Base-by-base conservation (phyloP, 2,888 invertebrate genomes). In the Agonum fuliginosum region DNA sequence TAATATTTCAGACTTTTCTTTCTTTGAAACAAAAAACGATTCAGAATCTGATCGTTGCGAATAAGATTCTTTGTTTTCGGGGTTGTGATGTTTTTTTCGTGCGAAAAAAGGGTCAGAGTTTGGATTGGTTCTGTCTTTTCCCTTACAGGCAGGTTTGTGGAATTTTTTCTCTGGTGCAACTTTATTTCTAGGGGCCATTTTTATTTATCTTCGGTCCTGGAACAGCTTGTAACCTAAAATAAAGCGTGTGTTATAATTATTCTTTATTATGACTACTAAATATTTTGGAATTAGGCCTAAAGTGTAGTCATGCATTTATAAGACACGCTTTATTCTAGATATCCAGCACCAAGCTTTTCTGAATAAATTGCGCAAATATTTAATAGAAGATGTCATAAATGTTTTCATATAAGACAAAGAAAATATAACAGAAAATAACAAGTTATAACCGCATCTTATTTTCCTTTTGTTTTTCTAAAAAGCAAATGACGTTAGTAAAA, bases 201-300 rank as follows among this genome's bases (percentile, higher is more conserved):
- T 69, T 17, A 6, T 19, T 20, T 65, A 10, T 69, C 24, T 20
- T 46, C 22, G n/a, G 37, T 43, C 12, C 12, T 43, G 54, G 24
- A 20, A n/a, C 43, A 20, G 12, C 22, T 73, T 51, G n/a, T 65
- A 71, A 81, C 79, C 82, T 83, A 80, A 81, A 83, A 83, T 81
- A 82, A 80, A 82, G 81, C 80, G 80, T 81, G 81, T 77, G 77
- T 80, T 80, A 81, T 78, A 43, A 58, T 24, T 22, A 54, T 54
- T n/a, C 24, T 48, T 8, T 54, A 12, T 22, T 54, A 54, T 22
- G 54, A 54, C 54, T 69, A 69, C 41, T 46, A 43, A 62, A 46
- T 69, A 69, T 12, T 67, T 67, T 67, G 14, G 22, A 22, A 17
- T 41, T 46, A 69, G 14, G 24, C 14, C n/a, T 46, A 69, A 46